Percentiles rank a stretch among this genome's conserved stretches.
Conservation (phyloP, 2,797 vertebrate species). For the Bovichtus diacanthus region DNA sequence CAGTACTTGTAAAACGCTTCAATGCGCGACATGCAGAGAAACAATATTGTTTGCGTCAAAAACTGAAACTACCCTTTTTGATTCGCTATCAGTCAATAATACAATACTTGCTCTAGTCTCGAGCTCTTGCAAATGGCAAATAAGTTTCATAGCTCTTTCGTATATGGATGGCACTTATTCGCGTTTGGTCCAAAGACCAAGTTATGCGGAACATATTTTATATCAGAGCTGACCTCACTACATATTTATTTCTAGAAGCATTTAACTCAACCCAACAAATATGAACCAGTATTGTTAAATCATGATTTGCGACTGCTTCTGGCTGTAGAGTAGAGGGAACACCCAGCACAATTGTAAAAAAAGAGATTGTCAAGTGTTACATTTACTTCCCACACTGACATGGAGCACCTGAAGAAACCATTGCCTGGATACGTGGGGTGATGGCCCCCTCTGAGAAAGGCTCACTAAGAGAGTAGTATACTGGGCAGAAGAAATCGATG, state of each 20-base stretch:
- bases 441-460: constrained; percentile 39
- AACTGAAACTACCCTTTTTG: neutral
- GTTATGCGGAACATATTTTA: neutral
- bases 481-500: constrained; percentile 10
- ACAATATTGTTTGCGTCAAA: too few species aligned
- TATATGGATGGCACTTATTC: too few species aligned
- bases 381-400: constrained; percentile 47
- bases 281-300: constrained; percentile 7
- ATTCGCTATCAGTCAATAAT: neutral
- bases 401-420: constrained; percentile 33
- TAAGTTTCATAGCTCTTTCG: neutral
- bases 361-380: constrained; percentile 45
- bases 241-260: neutral
- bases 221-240: neutral
- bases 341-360: neutral
- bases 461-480: constrained; percentile 7
- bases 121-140: neutral
- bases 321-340: constrained; percentile 19
- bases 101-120: neutral
- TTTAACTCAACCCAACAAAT: constrained; percentile 13
- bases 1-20: too few species aligned
- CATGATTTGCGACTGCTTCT: constrained; percentile 2
- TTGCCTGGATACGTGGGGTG: constrained; percentile 44
- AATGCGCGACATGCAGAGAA: too few species aligned
- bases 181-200: neutral